A percentile compares a stretch with the other conserved stretches of the same genome.
Evolutionary conservation across 2,888 invertebrate species (phyloP).

Genomic region (Drosophila ezoana): DNA sequence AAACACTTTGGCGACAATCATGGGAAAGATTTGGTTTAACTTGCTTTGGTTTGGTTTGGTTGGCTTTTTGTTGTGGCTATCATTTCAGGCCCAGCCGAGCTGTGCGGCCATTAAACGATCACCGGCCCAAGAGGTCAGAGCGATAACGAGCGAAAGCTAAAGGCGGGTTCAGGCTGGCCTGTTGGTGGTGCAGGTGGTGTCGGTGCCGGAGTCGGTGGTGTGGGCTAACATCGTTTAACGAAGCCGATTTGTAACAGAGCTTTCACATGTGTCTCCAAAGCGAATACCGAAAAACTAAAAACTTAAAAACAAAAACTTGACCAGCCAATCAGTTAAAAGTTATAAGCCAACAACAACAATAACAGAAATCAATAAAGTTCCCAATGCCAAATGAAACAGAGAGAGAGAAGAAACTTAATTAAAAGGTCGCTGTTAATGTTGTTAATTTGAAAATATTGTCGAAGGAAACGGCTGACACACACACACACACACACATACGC

Average conservation of each 20-base stretch:
- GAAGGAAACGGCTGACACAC: conserved; percentile 70
- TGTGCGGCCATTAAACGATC: conserved; percentile 62
- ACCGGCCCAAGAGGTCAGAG: conserved; percentile 70
- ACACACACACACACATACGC: conserved; percentile 31
- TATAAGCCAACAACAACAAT: conserved; percentile 44
- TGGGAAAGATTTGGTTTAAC: conserved; percentile 69
- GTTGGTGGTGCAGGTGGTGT: conserved; percentile 23
- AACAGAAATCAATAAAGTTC: conserved; percentile 77
- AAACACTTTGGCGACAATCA: conserved; percentile 82
- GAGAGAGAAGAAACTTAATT: conserved; percentile 74
- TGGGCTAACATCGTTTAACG: conserved; percentile 68
- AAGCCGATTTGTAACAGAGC: conserved; percentile 78
- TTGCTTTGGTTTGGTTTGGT: conserved; percentile 41
- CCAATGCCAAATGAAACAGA: conserved; percentile 67
- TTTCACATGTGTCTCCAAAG: conserved; percentile 71
- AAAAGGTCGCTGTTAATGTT: conserved; percentile 79
- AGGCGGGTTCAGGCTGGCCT: conserved; percentile 52
- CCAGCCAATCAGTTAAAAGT: conserved; percentile 65
- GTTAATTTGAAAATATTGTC: conserved; percentile 81
- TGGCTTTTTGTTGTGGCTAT: conserved; percentile 52
- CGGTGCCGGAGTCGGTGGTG: conserved; percentile 26
- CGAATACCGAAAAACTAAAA: conserved; percentile 40
- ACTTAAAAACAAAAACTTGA: conserved; percentile 27
- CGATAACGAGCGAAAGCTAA: conserved; percentile 80
- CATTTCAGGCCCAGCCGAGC: conserved; percentile 23